These are phyloP conservation scores for Hippocampus zosterae DNA, from an alignment of 2,113 vertebrate genomes.

Conservation along the genomic window DNA sequence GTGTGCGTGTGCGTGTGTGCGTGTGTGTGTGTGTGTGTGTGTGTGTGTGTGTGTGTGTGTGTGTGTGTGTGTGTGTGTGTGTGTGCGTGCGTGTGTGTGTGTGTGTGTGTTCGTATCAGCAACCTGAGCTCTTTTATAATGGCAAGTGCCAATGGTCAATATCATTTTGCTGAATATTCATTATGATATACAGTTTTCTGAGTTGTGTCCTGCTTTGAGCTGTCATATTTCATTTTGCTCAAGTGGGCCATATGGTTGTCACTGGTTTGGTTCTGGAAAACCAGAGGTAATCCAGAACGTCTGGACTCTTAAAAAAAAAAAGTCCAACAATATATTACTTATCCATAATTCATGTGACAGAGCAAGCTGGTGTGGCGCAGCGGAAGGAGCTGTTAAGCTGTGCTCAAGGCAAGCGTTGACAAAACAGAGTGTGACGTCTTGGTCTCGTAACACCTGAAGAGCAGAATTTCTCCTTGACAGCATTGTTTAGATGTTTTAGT, in stretches of 20 bases:
- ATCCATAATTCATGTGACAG: slow-evolving; percentile 52
- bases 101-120: slow-evolving; percentile 12
- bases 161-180: slow-evolving; percentile 61
- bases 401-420: slow-evolving; percentile 42
- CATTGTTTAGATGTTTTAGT: slow-evolving; percentile 20
- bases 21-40: neutral
- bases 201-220: slow-evolving; percentile 63
- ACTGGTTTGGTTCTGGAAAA: slow-evolving; percentile 70
- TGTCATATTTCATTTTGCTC: slow-evolving; percentile 72
- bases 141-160: slow-evolving; percentile 49
- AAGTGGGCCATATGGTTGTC: slow-evolving; percentile 75
- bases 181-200: slow-evolving; percentile 44
- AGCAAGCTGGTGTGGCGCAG: slow-evolving; percentile 15
- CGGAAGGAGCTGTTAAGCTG: slow-evolving; percentile 43
- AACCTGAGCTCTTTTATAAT: slow-evolving; percentile 61
- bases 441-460: slow-evolving; percentile 25
- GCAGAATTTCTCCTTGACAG: slow-evolving; percentile 29
- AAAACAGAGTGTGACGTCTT: slow-evolving; percentile 31
- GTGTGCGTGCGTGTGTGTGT: neutral
- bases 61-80: neutral
- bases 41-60: neutral
- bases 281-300: slow-evolving; percentile 48
- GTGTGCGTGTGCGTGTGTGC: no score
- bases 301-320: slow-evolving; percentile 39
- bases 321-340: slow-evolving; percentile 38